Evolutionary conservation across 2,888 invertebrate species (phyloP).

Genomic region (Axea sp.): DNA sequence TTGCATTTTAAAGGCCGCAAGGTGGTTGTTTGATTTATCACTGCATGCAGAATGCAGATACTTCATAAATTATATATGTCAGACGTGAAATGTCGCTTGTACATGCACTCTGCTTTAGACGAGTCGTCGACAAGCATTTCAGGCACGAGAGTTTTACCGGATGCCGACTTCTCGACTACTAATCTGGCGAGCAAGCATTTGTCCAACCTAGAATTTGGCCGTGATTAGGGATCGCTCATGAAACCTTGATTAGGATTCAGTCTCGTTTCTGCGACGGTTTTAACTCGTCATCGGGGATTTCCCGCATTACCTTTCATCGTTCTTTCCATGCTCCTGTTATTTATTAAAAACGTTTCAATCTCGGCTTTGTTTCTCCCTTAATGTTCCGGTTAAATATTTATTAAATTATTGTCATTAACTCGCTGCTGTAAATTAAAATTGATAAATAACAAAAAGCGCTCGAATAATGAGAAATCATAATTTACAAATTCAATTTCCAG

Average conservation of each 20-base stretch:
- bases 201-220: constrained; percentile 52
- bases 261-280: constrained; percentile 13
- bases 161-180: constrained; percentile 63
- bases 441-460: too few species aligned
- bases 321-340: not conserved
- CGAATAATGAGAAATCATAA: constrained; percentile 36
- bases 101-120: constrained; percentile 67
- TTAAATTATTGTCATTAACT: too few species aligned
- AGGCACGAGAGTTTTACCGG: constrained; percentile 72
- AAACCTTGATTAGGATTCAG: constrained; percentile 47
- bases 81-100: constrained; percentile 71
- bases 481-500: constrained; percentile 47
- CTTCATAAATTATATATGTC: constrained; percentile 78
- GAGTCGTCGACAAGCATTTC: constrained; percentile 74
- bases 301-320: constrained; percentile 7
- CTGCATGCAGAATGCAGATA: constrained; percentile 75
- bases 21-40: constrained; percentile 78
- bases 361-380: constrained; percentile 6
- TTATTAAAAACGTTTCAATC: constrained; percentile 28
- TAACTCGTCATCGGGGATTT: constrained; percentile 36
- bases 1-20: constrained; percentile 23
- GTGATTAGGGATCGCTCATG: constrained; percentile 48
- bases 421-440: not conserved
- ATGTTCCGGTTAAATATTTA: not conserved
- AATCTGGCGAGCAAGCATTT: constrained; percentile 54